phyloP scores from a whole-genome alignment of 2,888 invertebrate genomes.

The Operophtera brumata region DNA sequence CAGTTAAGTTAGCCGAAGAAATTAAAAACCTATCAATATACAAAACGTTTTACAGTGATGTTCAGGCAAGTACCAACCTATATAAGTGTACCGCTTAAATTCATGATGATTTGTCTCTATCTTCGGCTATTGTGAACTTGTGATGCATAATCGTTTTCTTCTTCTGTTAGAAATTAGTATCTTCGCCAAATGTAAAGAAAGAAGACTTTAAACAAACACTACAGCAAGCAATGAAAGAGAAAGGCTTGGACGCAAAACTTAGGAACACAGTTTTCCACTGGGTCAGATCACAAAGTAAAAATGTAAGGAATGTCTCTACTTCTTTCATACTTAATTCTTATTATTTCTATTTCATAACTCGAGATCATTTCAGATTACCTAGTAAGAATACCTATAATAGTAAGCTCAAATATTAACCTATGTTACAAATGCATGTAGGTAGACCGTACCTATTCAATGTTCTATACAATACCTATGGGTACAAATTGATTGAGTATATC shows the following conservation, averaged over 20 bases:
- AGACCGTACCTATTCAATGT: too few relatives aligned
- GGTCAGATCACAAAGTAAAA: constrained; percentile 81
- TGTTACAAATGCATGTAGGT: too few relatives aligned
- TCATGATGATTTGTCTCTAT: background rate
- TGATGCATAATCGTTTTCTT: constrained; percentile 25
- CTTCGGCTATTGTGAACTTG: background rate
- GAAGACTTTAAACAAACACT: constrained; percentile 89
- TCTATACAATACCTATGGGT: too few relatives aligned
- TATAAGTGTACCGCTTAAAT: background rate
- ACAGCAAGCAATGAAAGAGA: constrained; percentile 87
- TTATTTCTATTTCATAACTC: too few relatives aligned
- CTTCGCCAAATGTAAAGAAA: constrained; percentile 87
- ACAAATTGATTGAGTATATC: too few relatives aligned
- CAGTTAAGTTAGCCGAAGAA: constrained; percentile 89
- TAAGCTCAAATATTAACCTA: too few relatives aligned
- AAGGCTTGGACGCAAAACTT: constrained; percentile 90
- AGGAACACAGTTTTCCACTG: constrained; percentile 92
- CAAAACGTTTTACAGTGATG: constrained; percentile 87
- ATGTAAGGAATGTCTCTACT: constrained; percentile 43
- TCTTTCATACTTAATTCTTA: too few relatives aligned
- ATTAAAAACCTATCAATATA: constrained; percentile 88
- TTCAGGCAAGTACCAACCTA: constrained; percentile 82
- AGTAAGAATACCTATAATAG: too few relatives aligned
- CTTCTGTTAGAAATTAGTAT: constrained; percentile 85
- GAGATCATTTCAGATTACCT: too few relatives aligned